These are phyloP conservation scores for Flabesymbios commensalis DNA, from an alignment of 2,888 invertebrate genomes.

Conservation along the genomic window DNA sequence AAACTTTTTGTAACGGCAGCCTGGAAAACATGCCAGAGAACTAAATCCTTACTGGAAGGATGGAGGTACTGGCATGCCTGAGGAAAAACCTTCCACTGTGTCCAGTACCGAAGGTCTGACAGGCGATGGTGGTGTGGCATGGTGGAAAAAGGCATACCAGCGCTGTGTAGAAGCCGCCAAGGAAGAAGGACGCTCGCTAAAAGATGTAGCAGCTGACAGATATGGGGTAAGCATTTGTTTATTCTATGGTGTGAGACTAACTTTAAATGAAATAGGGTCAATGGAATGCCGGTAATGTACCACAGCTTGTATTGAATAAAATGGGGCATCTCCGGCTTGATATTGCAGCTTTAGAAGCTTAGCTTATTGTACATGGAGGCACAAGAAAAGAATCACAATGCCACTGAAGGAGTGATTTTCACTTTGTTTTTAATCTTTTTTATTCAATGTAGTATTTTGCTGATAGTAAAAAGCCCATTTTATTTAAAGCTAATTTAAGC, in stretches of 20 bases:
- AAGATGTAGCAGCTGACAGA: slow-evolving; percentile 67
- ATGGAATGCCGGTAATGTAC: neutral
- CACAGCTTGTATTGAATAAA: neutral
- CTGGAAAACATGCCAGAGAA: slow-evolving; percentile 75
- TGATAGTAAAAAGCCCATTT: too few relatives aligned
- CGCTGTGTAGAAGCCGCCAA: slow-evolving; percentile 67
- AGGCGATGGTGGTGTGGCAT: slow-evolving; percentile 65
- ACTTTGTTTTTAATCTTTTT: too few relatives aligned
- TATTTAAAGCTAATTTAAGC: too few relatives aligned
- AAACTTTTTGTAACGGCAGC: slow-evolving; percentile 60
- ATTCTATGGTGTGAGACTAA: neutral
- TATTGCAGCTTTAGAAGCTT: too few relatives aligned
- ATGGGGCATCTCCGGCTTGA: too few relatives aligned
- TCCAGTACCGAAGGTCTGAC: slow-evolving; percentile 44
- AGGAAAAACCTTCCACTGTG: slow-evolving; percentile 27
- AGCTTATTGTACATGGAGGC: too few relatives aligned
- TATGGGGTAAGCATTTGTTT: slow-evolving; percentile 63
- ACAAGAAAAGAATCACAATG: too few relatives aligned
- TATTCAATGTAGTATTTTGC: too few relatives aligned
- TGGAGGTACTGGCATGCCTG: slow-evolving; percentile 83
- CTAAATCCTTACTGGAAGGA: slow-evolving; percentile 91
- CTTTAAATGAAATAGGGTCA: neutral
- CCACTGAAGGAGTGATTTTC: too few relatives aligned
- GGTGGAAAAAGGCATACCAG: slow-evolving; percentile 66
- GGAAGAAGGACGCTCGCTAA: slow-evolving; percentile 65